A percentile compares a stretch with the other conserved stretches of the same genome.
These are phyloP conservation scores for Pollachius pollachius DNA, from an alignment of 2,113 vertebrate species.

Conservation along the genomic window DNA sequence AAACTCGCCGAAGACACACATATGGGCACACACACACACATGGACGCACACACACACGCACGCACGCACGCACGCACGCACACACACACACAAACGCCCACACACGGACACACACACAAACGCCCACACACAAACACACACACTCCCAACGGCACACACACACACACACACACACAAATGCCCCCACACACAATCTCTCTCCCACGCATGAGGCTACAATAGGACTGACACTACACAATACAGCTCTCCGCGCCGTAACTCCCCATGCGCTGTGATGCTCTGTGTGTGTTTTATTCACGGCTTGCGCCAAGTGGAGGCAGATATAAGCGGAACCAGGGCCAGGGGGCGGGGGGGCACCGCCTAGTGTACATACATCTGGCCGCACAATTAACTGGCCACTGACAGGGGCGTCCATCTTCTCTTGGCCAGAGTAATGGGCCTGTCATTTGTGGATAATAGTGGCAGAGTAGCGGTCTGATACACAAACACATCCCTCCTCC, in stretches of 20 bases:
- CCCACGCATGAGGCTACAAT: constrained; percentile 8
- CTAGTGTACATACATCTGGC: constrained; percentile 91
- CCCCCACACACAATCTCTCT: too few relatives aligned
- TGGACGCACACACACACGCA: too few relatives aligned
- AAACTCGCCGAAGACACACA: constrained; percentile 7
- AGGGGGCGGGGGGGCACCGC: constrained; percentile 75
- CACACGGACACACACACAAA: too few relatives aligned
- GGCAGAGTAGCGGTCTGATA: not conserved
- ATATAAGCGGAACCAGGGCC: constrained; percentile 80
- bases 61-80: too few relatives aligned
- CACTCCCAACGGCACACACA: too few relatives aligned
- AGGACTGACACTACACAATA: constrained; percentile 21
- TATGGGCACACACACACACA: too few relatives aligned
- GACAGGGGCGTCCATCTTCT: constrained; percentile 96
- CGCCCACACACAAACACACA: too few relatives aligned
- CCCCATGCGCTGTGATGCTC: too few relatives aligned
- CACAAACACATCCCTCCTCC: constrained; percentile 9
- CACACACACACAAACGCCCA: too few relatives aligned
- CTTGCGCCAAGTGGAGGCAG: constrained; percentile 67
- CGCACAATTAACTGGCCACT: constrained; percentile 92
- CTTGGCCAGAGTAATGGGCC: constrained; percentile 90
- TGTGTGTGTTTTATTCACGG: constrained; percentile 66
- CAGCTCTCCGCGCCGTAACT: constrained; percentile 7
- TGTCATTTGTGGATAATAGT: constrained; percentile 81
- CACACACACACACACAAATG: too few relatives aligned